A percentile compares a stretch with the other conserved stretches of the same genome.
Evolutionary conservation across 1,140 invertebrate genomes (phyloP).

Genomic region (Triops cancriformis): DNA sequence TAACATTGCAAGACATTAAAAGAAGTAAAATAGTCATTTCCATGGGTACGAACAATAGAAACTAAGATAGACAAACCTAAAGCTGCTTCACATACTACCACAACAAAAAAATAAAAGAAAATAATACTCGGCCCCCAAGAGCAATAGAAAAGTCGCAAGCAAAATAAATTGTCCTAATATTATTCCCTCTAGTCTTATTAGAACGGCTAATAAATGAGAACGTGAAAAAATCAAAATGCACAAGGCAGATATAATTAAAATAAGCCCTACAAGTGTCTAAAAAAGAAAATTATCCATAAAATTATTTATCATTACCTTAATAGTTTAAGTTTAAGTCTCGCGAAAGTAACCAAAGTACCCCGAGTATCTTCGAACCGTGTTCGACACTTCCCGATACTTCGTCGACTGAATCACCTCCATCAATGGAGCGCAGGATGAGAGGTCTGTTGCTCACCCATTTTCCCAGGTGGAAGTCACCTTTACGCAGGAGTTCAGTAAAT

Average conservation of each 20-base stretch:
- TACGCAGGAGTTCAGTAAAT: too few species aligned
- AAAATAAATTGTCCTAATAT: constrained; percentile 19
- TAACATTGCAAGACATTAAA: constrained; percentile 8
- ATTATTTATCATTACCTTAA: constrained; percentile 22
- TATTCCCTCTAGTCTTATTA: constrained; percentile 22
- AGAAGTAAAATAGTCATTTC: constrained; percentile 23
- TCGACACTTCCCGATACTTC: too few species aligned
- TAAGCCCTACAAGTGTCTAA: background rate
- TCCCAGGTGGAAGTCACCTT: too few species aligned
- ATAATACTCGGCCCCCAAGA: background rate
- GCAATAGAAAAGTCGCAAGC: background rate
- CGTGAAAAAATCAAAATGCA: background rate
- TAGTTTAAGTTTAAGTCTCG: too few species aligned
- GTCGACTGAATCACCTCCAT: too few species aligned
- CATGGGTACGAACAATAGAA: constrained; percentile 11
- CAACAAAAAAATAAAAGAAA: constrained; percentile 15
- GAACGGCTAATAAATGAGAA: background rate
- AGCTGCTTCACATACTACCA: constrained; percentile 19
- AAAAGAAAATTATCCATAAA: background rate
- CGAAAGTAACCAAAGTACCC: too few species aligned
- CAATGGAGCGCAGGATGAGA: too few species aligned
- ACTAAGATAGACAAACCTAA: constrained; percentile 16
- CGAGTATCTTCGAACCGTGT: too few species aligned
- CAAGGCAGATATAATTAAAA: background rate
- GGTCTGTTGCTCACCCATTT: too few species aligned